A percentile compares a stretch with the other conserved stretches of the same genome.
phyloP scores from a whole-genome alignment of 2,797 vertebrate species.

The Synaphobranchus kaupii region DNA sequence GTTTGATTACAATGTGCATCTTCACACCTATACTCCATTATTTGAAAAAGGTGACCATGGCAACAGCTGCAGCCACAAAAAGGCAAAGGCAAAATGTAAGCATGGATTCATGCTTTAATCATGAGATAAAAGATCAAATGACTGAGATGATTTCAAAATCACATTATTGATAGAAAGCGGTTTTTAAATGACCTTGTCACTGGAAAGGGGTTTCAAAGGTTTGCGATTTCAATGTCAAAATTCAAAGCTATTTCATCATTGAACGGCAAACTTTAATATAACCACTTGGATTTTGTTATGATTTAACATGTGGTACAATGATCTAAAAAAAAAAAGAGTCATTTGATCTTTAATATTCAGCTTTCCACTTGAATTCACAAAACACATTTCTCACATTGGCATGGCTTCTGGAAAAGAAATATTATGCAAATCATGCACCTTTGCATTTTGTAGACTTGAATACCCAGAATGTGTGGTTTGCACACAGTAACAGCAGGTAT shows the following conservation, averaged over 20 bases:
- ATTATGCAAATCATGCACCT: neutral
- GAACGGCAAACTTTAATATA: neutral
- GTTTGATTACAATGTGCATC: neutral
- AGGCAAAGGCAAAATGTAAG: neutral
- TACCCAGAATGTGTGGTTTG: neutral
- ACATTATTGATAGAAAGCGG: neutral
- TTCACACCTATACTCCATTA: neutral
- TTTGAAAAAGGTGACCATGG: neutral
- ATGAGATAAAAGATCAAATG: neutral
- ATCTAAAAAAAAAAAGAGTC: neutral
- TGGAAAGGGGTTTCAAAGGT: neutral
- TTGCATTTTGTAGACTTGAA: neutral
- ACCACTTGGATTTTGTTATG: neutral
- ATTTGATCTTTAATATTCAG: constrained; percentile 9
- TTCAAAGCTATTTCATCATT: neutral
- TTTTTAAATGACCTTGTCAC: neutral
- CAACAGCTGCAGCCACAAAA: neutral
- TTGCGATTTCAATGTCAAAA: neutral
- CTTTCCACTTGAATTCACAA: constrained; percentile 12
- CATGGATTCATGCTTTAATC: neutral
- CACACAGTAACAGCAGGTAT: neutral
- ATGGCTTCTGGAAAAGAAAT: neutral
- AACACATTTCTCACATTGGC: neutral
- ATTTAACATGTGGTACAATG: neutral
- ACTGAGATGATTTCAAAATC: neutral